Evolutionary conservation across 2,888 invertebrate genomes (phyloP).

Genomic region (Syrphus vitripennis): DNA sequence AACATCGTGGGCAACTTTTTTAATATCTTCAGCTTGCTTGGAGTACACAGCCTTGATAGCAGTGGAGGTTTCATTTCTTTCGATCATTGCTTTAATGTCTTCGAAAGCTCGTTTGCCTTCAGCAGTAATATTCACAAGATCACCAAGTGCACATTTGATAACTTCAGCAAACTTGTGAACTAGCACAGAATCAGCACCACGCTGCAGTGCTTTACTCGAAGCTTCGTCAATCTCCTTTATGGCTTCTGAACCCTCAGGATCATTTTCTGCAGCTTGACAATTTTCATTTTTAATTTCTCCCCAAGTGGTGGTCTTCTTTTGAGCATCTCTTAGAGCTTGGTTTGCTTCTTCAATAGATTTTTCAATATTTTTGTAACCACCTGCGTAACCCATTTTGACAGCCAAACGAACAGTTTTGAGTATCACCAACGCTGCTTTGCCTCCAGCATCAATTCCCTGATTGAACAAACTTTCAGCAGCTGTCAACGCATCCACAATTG

Average conservation of each 20-base stretch:
- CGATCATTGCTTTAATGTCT: no score
- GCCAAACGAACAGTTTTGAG: not conserved
- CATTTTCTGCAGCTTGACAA: not conserved
- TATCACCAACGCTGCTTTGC: not conserved
- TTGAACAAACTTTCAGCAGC: not conserved
- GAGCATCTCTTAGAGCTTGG: not conserved
- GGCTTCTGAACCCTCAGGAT: not conserved
- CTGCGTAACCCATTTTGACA: not conserved
- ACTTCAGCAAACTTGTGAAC: not conserved
- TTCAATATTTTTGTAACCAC: not conserved
- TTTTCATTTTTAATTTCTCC: not conserved
- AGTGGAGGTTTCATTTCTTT: not conserved
- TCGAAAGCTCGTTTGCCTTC: not conserved
- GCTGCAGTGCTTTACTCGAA: not conserved
- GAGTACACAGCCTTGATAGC: not conserved
- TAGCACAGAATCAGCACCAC: not conserved
- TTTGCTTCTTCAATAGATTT: not conserved
- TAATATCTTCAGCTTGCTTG: not conserved
- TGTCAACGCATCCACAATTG: not conserved
- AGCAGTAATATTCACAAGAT: not conserved
- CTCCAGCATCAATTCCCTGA: not conserved
- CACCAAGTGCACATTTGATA: not conserved
- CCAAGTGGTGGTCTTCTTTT: not conserved
- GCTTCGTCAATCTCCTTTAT: not conserved
- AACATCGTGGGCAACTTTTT: not conserved